These are phyloP conservation scores for Dryobota labecula DNA, from an alignment of 2,888 invertebrate genomes.

Conservation along the genomic window DNA sequence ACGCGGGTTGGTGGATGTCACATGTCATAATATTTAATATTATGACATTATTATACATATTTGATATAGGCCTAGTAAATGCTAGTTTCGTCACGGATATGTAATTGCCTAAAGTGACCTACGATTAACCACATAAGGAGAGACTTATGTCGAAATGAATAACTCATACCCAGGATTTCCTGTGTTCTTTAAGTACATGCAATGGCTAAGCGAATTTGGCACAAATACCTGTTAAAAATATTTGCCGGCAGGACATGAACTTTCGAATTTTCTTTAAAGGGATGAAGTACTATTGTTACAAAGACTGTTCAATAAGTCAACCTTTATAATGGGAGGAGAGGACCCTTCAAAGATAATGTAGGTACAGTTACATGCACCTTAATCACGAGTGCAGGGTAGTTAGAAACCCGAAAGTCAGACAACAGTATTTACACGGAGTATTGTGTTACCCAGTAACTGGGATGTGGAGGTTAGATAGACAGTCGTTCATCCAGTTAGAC, in stretches of 20 bases:
- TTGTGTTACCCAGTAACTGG: not conserved
- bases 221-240: conserved; percentile 25
- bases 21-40: no score
- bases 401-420: not conserved
- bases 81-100: not conserved
- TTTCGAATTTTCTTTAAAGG: conserved; percentile 1
- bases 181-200: conserved; percentile 6
- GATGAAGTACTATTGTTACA: not conserved
- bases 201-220: conserved; percentile 10
- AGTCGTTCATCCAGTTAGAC: not conserved
- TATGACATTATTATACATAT: no score
- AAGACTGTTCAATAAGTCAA: not conserved
- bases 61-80: no score
- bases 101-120: not conserved
- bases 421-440: not conserved
- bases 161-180: conserved; percentile 37
- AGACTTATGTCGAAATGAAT: not conserved
- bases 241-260: conserved; percentile 6
- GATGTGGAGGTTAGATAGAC: no score
- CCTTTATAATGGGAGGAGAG: not conserved
- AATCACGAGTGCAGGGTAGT: not conserved
- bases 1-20: no score
- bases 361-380: not conserved
- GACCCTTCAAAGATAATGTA: not conserved
- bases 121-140: not conserved